These are phyloP conservation scores for Epizoanthus ramosus DNA, from an alignment of 92 coral and sea anemone genomes.

Conservation along the genomic window DNA sequence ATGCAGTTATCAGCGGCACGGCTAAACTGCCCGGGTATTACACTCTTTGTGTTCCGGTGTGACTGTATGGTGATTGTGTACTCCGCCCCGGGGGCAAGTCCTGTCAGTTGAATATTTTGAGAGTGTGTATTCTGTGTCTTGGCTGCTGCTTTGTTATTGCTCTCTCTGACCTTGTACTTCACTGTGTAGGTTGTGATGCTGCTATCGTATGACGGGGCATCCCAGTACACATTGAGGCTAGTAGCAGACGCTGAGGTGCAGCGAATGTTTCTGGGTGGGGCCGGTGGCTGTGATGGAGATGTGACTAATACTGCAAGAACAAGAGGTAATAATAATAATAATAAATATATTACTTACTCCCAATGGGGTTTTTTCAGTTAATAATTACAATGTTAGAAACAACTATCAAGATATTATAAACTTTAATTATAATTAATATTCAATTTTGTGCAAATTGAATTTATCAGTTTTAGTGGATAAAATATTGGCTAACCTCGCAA, in stretches of 20 bases:
- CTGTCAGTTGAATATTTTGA: conserved; percentile 21
- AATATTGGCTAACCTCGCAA: conserved; percentile 26
- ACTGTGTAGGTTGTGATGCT: conserved; percentile 58
- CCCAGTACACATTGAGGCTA: conserved; percentile 68
- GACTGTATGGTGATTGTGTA: conserved; percentile 60
- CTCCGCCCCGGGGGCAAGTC: conserved; percentile 54
- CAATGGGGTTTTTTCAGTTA: too few relatives aligned
- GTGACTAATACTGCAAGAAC: not conserved
- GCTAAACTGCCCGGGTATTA: conserved; percentile 22
- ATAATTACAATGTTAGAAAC: too few relatives aligned
- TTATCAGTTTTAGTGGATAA: not conserved
- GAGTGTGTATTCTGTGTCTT: conserved; percentile 21
- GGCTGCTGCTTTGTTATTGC: conserved; percentile 32
- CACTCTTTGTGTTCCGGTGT: conserved; percentile 9
- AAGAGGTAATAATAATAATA: too few relatives aligned
- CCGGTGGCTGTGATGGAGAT: not conserved
- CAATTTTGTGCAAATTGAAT: too few relatives aligned
- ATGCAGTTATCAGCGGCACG: conserved; percentile 37
- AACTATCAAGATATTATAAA: too few relatives aligned
- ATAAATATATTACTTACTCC: too few relatives aligned
- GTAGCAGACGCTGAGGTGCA: conserved; percentile 60
- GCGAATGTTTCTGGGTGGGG: conserved; percentile 31
- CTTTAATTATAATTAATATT: too few relatives aligned
- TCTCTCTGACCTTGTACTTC: conserved; percentile 49
- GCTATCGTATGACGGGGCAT: conserved; percentile 39